Evolutionary conservation across 2,113 vertebrate genomes (phyloP).

Genomic region (Sarotherodon lohbergeri): DNA sequence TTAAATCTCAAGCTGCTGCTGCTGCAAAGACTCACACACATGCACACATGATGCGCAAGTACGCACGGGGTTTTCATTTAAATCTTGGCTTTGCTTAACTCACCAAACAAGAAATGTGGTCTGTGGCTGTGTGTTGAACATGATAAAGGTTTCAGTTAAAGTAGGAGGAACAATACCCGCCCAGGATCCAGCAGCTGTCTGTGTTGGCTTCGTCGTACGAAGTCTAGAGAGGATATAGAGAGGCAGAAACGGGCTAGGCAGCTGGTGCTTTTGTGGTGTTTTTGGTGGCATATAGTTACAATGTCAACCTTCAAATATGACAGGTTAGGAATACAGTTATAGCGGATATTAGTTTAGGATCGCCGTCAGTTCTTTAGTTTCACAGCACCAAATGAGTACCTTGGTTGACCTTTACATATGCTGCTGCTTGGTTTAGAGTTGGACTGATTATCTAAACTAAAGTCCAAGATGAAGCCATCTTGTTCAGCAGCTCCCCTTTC

Average conservation of each 20-base stretch:
- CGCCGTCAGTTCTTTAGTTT: background rate
- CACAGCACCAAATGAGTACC: background rate
- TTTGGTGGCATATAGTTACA: constrained; percentile 27
- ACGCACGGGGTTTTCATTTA: constrained; percentile 68
- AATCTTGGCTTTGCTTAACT: constrained; percentile 65
- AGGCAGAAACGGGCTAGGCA: background rate
- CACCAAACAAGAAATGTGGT: constrained; percentile 70
- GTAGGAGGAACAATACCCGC: constrained; percentile 57
- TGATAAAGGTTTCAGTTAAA: constrained; percentile 69
- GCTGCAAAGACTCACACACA: constrained; percentile 25
- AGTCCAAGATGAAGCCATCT: constrained; percentile 30
- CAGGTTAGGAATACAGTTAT: constrained; percentile 28
- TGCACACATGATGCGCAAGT: background rate
- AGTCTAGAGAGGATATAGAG: background rate
- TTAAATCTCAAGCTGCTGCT: constrained; percentile 51
- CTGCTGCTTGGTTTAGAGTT: constrained; percentile 2
- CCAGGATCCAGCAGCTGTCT: constrained; percentile 53
- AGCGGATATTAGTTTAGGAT: constrained; percentile 47
- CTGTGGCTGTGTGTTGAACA: constrained; percentile 69
- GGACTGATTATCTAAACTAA: background rate
- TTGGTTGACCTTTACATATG: constrained; percentile 6
- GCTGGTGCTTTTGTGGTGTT: constrained; percentile 24
- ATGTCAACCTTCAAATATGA: constrained; percentile 23
- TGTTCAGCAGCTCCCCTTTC: constrained; percentile 20
- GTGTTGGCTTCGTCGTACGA: constrained; percentile 7